These are phyloP conservation scores for Carassius carassius DNA, from an alignment of 2,113 vertebrate genomes.

Conservation along the genomic window DNA sequence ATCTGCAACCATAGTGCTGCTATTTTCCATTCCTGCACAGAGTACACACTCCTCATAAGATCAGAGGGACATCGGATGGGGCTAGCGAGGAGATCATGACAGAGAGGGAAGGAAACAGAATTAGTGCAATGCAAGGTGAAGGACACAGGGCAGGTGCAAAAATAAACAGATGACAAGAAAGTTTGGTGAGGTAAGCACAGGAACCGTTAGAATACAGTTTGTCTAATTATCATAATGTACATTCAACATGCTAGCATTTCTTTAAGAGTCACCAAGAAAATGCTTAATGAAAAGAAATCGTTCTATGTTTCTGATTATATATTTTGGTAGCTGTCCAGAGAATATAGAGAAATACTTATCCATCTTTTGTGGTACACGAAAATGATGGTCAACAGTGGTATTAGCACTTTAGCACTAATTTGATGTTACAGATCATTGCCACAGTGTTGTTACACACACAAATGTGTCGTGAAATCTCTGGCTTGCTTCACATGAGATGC, in stretches of 20 bases:
- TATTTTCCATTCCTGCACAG: constrained; percentile 34
- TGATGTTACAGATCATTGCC: constrained; percentile 13
- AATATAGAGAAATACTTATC: constrained; percentile 24
- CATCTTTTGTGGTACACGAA: constrained; percentile 7
- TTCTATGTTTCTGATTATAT: constrained; percentile 36
- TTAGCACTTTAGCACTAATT: constrained; percentile 18
- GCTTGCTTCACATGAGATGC: constrained; percentile 5
- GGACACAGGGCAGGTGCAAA: constrained; percentile 9
- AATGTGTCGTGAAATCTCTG: background rate
- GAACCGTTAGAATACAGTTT: constrained; percentile 7
- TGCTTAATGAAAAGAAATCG: constrained; percentile 10
- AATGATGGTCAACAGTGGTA: constrained; percentile 26
- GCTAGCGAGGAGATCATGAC: background rate
- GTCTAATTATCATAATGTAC: constrained; percentile 10
- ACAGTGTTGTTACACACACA: constrained; percentile 10
- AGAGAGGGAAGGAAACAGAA: background rate
- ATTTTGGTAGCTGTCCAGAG: constrained; percentile 32
- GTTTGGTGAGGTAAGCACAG: constrained; percentile 39
- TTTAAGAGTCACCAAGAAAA: constrained; percentile 46
- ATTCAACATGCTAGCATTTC: constrained; percentile 15
- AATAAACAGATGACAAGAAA: background rate
- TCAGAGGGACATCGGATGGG: background rate
- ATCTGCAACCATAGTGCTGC: constrained; percentile 38
- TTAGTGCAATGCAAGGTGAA: constrained; percentile 19
- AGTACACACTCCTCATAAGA: constrained; percentile 23